Evolutionary conservation across 1,140 invertebrate genomes (phyloP).

Genomic region (Ips nitidus): DNA sequence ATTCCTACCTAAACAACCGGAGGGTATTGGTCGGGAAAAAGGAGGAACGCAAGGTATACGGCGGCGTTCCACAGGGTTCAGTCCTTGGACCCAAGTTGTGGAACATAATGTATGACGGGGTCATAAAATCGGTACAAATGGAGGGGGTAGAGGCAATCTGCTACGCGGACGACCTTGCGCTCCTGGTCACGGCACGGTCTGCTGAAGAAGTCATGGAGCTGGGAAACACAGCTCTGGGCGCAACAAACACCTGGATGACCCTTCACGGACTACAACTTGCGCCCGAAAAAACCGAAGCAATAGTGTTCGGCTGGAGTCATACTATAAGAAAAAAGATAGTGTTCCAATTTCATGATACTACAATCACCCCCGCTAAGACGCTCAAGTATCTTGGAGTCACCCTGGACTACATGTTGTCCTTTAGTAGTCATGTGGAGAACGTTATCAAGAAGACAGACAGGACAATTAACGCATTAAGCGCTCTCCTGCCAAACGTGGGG

Average conservation of each 20-base stretch:
- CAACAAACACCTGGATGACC: neutral
- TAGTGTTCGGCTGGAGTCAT: neutral
- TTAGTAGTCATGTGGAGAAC: neutral
- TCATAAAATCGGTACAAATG: slow-evolving; percentile 40
- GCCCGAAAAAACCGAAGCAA: too few species aligned
- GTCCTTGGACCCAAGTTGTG: slow-evolving; percentile 47
- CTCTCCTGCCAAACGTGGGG: too few species aligned
- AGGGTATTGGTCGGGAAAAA: neutral
- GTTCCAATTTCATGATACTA: too few species aligned
- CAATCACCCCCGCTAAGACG: too few species aligned
- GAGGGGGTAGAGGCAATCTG: slow-evolving; percentile 28
- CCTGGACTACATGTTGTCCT: neutral
- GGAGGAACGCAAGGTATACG: neutral
- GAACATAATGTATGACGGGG: slow-evolving; percentile 45
- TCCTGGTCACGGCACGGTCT: slow-evolving; percentile 21
- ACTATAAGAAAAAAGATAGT: neutral
- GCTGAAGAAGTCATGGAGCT: too few species aligned
- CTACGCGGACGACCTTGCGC: slow-evolving; percentile 45
- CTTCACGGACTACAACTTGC: neutral
- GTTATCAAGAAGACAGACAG: slow-evolving; percentile 2
- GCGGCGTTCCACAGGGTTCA: slow-evolving; percentile 44
- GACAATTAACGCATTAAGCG: slow-evolving; percentile 21
- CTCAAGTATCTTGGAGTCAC: neutral
- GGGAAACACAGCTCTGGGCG: neutral
- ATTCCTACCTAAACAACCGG: neutral